phyloP scores from a whole-genome alignment of 2,888 invertebrate genomes.

The Sarcophaga variegata region DNA sequence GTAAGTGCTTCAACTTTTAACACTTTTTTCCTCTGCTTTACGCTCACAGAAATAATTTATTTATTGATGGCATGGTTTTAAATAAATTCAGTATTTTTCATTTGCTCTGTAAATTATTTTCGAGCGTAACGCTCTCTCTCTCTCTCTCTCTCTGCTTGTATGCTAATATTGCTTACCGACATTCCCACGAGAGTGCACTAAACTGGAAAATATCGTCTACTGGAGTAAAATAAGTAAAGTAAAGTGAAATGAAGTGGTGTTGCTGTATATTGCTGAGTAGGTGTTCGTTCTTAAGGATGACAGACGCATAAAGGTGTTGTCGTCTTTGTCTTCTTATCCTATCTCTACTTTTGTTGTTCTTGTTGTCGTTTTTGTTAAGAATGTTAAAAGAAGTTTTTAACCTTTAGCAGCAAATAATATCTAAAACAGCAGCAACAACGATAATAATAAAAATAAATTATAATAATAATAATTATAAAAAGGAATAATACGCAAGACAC shows the following conservation, averaged over 20 bases:
- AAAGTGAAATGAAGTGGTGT: conserved; percentile 1
- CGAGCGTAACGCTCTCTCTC: no score
- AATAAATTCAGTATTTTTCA: background rate
- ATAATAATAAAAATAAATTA: conserved; percentile 23
- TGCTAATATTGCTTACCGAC: background rate
- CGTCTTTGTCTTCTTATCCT: background rate
- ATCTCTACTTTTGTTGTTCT: no score
- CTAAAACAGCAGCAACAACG: conserved; percentile 5
- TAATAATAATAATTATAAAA: background rate
- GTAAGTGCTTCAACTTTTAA: conserved; percentile 6
- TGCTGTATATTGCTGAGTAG: conserved; percentile 28
- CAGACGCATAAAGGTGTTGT: background rate
- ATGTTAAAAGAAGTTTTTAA: conserved; percentile 36
- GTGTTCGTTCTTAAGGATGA: conserved; percentile 51
- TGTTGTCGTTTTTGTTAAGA: background rate
- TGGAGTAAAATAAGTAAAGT: conserved; percentile 4
- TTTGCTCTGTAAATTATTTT: no score
- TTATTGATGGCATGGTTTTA: background rate
- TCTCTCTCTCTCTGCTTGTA: background rate
- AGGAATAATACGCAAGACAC: background rate
- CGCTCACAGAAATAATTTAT: background rate
- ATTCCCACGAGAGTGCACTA: conserved; percentile 34
- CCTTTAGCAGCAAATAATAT: conserved; percentile 56
- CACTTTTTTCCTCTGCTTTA: background rate
- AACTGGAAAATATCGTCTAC: conserved; percentile 60